Percentiles rank a stretch among this genome's conserved stretches.
Evolutionary conservation across 2,797 vertebrate genomes (phyloP).

Genomic region (Chaenodraco wilsoni): DNA sequence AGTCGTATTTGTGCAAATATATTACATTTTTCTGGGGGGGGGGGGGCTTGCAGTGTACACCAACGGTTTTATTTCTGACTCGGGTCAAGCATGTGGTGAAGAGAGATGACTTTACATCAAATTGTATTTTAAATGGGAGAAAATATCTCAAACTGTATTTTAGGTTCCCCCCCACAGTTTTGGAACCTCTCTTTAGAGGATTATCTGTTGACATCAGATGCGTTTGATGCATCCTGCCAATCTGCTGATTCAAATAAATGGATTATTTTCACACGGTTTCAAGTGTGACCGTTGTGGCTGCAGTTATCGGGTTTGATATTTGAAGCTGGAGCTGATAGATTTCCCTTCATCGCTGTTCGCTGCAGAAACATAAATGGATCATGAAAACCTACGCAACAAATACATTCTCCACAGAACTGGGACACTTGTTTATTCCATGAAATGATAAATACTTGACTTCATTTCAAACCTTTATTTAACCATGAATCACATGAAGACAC

Average conservation of each 20-base stretch:
- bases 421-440: constrained; percentile 21
- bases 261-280: constrained; percentile 26
- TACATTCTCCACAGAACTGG: neutral
- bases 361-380: neutral
- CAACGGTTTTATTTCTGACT: neutral
- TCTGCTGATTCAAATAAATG: constrained; percentile 18
- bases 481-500: too few relatives aligned
- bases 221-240: neutral
- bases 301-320: neutral
- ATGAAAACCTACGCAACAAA: neutral
- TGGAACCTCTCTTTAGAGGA: too few relatives aligned
- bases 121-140: neutral
- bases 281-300: neutral
- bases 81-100: neutral
- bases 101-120: neutral
- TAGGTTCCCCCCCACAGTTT: too few relatives aligned
- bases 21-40: too few relatives aligned
- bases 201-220: neutral
- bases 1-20: too few relatives aligned
- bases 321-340: neutral
- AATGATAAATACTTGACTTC: constrained; percentile 25
- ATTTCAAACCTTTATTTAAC: too few relatives aligned
- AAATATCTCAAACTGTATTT: too few relatives aligned
- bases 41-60: too few relatives aligned
- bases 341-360: neutral